Percentiles rank a stretch among this genome's conserved stretches.
These are phyloP conservation scores for Danaus chrysippus DNA, from an alignment of 2,888 invertebrate species.

Conservation along the genomic window DNA sequence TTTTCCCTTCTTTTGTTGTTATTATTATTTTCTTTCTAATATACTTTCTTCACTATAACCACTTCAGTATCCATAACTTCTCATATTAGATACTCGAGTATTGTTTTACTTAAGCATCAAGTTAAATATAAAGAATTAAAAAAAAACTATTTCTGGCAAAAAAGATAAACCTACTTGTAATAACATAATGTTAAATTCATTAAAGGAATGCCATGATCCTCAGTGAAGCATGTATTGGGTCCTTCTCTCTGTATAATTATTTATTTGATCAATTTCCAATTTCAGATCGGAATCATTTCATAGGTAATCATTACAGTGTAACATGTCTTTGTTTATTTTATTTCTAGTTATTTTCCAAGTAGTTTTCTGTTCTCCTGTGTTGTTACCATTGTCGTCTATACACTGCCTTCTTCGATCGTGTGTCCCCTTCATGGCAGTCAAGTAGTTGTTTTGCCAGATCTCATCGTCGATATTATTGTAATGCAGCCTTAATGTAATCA, in stretches of 20 bases:
- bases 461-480: slow-evolving; percentile 21
- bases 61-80: slow-evolving; percentile 46
- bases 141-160: too few relatives aligned
- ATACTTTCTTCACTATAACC: slow-evolving; percentile 46
- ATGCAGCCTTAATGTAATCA: slow-evolving; percentile 2
- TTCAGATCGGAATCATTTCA: slow-evolving; percentile 80
- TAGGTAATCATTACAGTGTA: slow-evolving; percentile 73
- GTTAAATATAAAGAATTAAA: not conserved
- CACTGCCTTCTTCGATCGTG: slow-evolving; percentile 27
- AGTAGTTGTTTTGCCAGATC: slow-evolving; percentile 21
- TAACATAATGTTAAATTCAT: too few relatives aligned
- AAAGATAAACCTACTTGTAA: too few relatives aligned
- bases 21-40: slow-evolving; percentile 38
- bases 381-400: slow-evolving; percentile 33
- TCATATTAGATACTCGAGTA: slow-evolving; percentile 33
- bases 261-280: slow-evolving; percentile 72
- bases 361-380: slow-evolving; percentile 47
- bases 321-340: slow-evolving; percentile 51
- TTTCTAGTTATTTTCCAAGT: slow-evolving; percentile 65
- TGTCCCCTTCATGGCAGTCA: slow-evolving; percentile 32
- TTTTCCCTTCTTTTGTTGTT: slow-evolving; percentile 26
- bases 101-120: slow-evolving; percentile 45
- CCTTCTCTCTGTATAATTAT: slow-evolving; percentile 46
- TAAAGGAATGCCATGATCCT: slow-evolving; percentile 34
- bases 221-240: slow-evolving; percentile 48